Evolutionary conservation across 2,888 invertebrate species (phyloP).

Genomic region (Nineta flava): DNA sequence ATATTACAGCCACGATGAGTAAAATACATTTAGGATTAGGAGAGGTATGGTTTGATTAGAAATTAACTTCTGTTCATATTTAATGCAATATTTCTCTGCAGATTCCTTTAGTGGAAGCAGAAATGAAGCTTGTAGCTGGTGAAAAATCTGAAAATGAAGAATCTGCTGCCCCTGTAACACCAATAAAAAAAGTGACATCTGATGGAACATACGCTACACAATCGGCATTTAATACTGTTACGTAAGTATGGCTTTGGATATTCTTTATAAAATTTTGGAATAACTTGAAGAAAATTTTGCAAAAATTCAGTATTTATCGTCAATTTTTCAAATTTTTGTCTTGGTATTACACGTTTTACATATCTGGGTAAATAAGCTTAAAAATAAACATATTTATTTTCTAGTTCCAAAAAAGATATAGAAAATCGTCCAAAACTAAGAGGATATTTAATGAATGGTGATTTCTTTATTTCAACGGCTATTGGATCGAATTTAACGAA

Average conservation of each 20-base stretch:
- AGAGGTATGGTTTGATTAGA: constrained; percentile 29
- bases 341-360: too few species aligned
- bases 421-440: constrained; percentile 66
- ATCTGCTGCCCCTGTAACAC: constrained; percentile 22
- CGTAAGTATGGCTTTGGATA: constrained; percentile 32
- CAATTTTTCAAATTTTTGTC: too few species aligned
- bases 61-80: background rate
- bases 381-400: constrained; percentile 3
- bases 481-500: constrained; percentile 84
- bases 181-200: constrained; percentile 70
- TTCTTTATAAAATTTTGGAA: background rate
- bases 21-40: constrained; percentile 60
- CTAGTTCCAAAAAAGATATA: constrained; percentile 36
- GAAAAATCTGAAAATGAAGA: constrained; percentile 40
- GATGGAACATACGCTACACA: constrained; percentile 99
- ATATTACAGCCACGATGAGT: constrained; percentile 66
- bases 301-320: too few species aligned
- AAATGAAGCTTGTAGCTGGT: constrained; percentile 57
- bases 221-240: constrained; percentile 79
- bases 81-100: constrained; percentile 4
- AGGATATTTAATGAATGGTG: constrained; percentile 81
- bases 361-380: background rate
- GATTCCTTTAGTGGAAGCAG: constrained; percentile 42
- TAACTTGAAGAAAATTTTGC: too few species aligned
- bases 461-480: constrained; percentile 90